Conservation (phyloP, 2,113 vertebrate species). For the Eurypyga helias region DNA sequence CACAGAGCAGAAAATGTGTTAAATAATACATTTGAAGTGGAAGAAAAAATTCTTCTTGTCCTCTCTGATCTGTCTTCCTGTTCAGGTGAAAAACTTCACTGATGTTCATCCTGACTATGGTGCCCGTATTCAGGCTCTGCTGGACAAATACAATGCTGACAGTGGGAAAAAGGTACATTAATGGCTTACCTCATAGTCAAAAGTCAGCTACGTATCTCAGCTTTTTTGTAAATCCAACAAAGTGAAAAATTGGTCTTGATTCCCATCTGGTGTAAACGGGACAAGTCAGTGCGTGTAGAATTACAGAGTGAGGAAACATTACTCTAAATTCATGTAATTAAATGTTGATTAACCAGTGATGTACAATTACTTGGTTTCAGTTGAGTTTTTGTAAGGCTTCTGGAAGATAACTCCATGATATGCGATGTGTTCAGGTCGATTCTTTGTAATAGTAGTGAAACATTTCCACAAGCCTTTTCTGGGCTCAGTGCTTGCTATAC, state of each 20-base stretch:
- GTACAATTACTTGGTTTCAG: not conserved
- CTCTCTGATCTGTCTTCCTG: not conserved
- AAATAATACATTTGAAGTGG: not conserved
- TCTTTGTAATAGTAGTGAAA: not conserved
- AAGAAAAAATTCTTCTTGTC: not conserved
- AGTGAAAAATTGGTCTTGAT: not conserved
- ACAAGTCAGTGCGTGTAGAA: not conserved
- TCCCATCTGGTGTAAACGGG: not conserved
- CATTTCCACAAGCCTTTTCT: not conserved
- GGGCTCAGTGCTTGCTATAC: not conserved
- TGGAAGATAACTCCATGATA: not conserved
- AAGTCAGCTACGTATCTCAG: not conserved
- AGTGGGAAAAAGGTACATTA: conserved; percentile 77
- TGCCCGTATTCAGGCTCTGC: conserved; percentile 77
- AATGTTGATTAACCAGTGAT: not conserved
- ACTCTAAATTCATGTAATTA: not conserved
- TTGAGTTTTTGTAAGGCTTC: not conserved
- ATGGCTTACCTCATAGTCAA: not conserved
- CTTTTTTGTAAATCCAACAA: not conserved
- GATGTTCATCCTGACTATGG: conserved; percentile 88
- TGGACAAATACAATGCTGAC: conserved; percentile 86
- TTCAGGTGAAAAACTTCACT: conserved; percentile 88
- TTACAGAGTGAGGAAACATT: not conserved
- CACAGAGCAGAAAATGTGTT: not conserved
- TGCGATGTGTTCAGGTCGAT: not conserved